Conservation (phyloP, 1,140 invertebrate species). For the Andricus grossulariae region DNA sequence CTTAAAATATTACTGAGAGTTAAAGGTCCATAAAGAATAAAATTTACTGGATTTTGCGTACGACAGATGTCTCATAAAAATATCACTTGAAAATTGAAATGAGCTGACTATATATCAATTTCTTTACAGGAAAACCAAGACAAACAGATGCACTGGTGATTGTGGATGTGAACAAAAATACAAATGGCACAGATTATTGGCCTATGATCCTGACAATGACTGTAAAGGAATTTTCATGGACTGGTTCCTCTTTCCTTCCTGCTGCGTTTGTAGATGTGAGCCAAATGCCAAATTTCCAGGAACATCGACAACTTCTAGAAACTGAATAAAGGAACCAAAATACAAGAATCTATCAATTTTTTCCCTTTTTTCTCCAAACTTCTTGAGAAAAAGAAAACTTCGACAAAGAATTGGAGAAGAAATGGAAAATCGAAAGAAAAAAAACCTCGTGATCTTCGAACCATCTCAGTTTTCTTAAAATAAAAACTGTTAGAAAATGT, state of each 20-base stretch:
- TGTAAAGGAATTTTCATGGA: conserved; percentile 97
- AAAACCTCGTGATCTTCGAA: too few relatives aligned
- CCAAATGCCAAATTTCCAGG: conserved; percentile 56
- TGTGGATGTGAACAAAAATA: conserved; percentile 94
- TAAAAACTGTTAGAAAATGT: background rate
- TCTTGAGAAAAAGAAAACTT: background rate
- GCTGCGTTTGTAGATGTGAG: conserved; percentile 92
- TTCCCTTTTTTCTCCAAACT: background rate
- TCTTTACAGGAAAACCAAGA: conserved; percentile 84
- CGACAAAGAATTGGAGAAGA: too few relatives aligned
- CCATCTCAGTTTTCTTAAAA: too few relatives aligned
- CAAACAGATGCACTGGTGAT: conserved; percentile 86
- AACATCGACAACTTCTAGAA: background rate
- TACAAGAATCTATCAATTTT: background rate
- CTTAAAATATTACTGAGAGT: background rate
- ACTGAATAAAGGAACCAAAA: background rate
- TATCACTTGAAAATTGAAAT: too few relatives aligned
- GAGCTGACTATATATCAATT: background rate
- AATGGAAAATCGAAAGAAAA: too few relatives aligned
- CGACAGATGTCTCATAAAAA: too few relatives aligned
- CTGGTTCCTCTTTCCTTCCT: conserved; percentile 96
- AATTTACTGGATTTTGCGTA: too few relatives aligned
- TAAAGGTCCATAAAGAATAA: too few relatives aligned
- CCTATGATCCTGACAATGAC: conserved; percentile 94
- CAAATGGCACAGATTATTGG: conserved; percentile 90